Base-by-base conservation (phyloP, 2,113 vertebrate species). In the Muscicapa adusta region DNA sequence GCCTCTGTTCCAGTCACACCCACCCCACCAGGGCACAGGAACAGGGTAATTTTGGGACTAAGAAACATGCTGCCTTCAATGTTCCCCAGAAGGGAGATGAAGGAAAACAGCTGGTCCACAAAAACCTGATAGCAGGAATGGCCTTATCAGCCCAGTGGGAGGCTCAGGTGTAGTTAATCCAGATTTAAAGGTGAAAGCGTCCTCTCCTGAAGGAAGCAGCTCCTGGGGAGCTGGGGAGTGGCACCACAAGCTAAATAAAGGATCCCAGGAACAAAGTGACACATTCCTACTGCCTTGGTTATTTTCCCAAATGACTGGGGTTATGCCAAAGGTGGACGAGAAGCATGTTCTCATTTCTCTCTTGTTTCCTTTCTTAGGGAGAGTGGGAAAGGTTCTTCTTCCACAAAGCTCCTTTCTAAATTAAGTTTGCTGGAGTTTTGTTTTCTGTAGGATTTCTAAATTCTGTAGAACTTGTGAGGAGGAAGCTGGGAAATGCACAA, bases 121-220 rank as follows among this genome's bases (percentile, higher is more conserved):
- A 66, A 82, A 18, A 1, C 1, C 0, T 3, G 13, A n/a, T 1
- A 6, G 38, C 56, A 66, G 45, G 36, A 85, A 53, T 0, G 0
- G 31, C n/a, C 31, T 36, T 17, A 14, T 47, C 36, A 57, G 17
- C 51, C 36, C 66, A 45, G 61, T 14, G 61, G 73, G 31, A 70
- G 22, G 73, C 36, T 68, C 1, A 0, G 28, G 14, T 15, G 28
- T 24, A 6, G 31, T 31, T 89, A 65, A 61, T 43, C 26, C 60
- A 26, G 20, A 33, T 43, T 70, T 80, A 29, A 53, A 73, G 42
- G 33, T 75, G 68, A 72, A 67, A 83, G 62, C 28, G 16, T 62
- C 38, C 18, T 70, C 7, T 14, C 24, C 77, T 53, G 28, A 31
- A 57, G 51, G 38, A 78, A 18, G 33, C 14, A 57, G 8, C 26